Evolutionary conservation across 2,113 vertebrate genomes (phyloP).

Genomic region (Hiodon alosoides): DNA sequence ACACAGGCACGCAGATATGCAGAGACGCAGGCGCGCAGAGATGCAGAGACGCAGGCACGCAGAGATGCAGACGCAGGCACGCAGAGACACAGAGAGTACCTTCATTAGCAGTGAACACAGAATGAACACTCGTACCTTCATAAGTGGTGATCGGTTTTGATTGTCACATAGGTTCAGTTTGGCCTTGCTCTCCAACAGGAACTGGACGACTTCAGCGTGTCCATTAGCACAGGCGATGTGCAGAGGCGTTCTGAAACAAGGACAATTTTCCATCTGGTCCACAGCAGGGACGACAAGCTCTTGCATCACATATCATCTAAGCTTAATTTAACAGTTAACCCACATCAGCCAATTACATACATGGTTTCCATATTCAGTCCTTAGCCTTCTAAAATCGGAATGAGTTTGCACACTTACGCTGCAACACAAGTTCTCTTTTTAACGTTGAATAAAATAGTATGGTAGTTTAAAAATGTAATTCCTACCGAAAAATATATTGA

Average conservation of each 20-base stretch:
- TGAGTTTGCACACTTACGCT: too few species aligned
- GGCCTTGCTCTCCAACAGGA: conserved; percentile 76
- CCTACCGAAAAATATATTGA: too few species aligned
- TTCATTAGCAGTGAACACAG: background rate
- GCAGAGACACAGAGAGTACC: background rate
- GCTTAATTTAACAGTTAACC: too few species aligned
- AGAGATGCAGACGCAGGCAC: too few species aligned
- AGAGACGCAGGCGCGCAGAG: too few species aligned
- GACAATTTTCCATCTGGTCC: background rate
- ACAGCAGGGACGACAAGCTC: background rate
- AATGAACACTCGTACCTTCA: conserved; percentile 71
- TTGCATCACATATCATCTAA: background rate
- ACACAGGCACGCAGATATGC: too few species aligned
- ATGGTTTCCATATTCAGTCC: background rate
- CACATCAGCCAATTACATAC: too few species aligned
- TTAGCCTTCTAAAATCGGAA: too few species aligned
- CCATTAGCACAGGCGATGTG: conserved; percentile 83
- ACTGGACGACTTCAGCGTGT: conserved; percentile 70
- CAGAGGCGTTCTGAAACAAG: conserved; percentile 73
- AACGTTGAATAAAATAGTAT: too few species aligned
- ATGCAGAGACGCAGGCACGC: too few species aligned
- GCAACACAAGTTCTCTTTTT: too few species aligned
- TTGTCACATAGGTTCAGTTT: conserved; percentile 77
- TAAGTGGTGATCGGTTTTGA: conserved; percentile 75
- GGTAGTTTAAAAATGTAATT: too few species aligned